Evolutionary conservation across 2,113 vertebrate genomes (phyloP).

Genomic region (Bufo gargarizans): DNA sequence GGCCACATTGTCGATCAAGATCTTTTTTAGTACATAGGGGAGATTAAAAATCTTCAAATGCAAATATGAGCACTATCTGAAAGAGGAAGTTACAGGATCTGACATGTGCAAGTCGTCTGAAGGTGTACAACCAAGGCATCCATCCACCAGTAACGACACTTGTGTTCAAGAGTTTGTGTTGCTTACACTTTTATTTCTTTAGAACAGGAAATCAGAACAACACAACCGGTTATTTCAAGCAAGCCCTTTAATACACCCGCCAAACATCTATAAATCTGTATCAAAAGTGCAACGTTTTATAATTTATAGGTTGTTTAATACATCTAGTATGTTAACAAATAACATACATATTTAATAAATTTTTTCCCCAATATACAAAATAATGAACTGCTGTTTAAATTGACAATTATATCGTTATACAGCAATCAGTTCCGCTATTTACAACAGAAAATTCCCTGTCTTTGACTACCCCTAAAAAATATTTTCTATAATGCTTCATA

Average conservation of each 20-base stretch:
- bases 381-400: conserved; percentile 67
- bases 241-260: conserved; percentile 81
- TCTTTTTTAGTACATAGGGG: too few species aligned
- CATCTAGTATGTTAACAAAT: conserved; percentile 73
- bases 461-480: conserved; percentile 60
- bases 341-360: conserved; percentile 89
- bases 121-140: background rate
- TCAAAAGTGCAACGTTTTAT: conserved; percentile 89
- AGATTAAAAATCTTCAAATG: too few species aligned
- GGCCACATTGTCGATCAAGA: too few species aligned
- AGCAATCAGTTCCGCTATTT: conserved; percentile 67
- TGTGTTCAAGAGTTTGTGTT: background rate
- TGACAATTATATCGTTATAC: conserved; percentile 71
- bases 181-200: conserved; percentile 64
- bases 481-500: conserved; percentile 55
- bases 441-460: conserved; percentile 59
- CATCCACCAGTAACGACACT: background rate
- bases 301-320: conserved; percentile 82
- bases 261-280: conserved; percentile 86
- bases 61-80: background rate
- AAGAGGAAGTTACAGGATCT: background rate
- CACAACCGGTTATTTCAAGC: conserved; percentile 81
- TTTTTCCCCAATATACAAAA: conserved; percentile 79
- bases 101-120: background rate
- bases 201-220: conserved; percentile 85